Evolutionary conservation across 1,140 invertebrate genomes (phyloP).

Genomic region (Micrasema longulum): DNA sequence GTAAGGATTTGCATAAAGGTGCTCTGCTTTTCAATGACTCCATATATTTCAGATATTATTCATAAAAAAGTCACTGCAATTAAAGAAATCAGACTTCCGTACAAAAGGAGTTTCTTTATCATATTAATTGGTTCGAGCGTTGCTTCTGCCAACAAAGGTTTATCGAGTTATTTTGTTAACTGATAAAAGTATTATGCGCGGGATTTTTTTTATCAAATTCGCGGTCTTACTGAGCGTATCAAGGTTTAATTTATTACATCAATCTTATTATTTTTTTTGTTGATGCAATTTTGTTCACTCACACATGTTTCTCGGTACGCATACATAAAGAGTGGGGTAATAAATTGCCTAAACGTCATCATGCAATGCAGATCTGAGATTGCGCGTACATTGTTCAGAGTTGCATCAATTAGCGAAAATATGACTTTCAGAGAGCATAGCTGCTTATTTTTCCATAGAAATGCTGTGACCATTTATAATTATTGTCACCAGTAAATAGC

Average conservation of each 20-base stretch:
- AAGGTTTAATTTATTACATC: too few relatives aligned
- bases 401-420: conserved; percentile 24
- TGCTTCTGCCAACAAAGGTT: too few relatives aligned
- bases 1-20: conserved; percentile 28
- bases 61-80: conserved; percentile 15
- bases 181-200: neutral
- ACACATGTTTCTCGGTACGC: too few relatives aligned
- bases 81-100: conserved; percentile 31
- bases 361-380: conserved; percentile 4
- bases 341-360: neutral
- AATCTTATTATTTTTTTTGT: too few relatives aligned
- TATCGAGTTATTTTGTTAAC: conserved; percentile 5
- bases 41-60: conserved; percentile 12
- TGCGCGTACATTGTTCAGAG: neutral
- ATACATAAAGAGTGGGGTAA: too few relatives aligned
- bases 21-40: conserved; percentile 13
- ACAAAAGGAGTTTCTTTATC: conserved; percentile 7
- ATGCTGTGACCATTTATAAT: conserved; percentile 22
- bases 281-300: too few relatives aligned
- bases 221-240: too few relatives aligned
- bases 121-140: conserved; percentile 15
- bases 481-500: conserved; percentile 43
- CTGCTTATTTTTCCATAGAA: neutral
- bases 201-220: neutral
- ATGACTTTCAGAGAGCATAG: neutral